phyloP scores from a whole-genome alignment of 2,113 vertebrate species.

The Bos indicus region DNA sequence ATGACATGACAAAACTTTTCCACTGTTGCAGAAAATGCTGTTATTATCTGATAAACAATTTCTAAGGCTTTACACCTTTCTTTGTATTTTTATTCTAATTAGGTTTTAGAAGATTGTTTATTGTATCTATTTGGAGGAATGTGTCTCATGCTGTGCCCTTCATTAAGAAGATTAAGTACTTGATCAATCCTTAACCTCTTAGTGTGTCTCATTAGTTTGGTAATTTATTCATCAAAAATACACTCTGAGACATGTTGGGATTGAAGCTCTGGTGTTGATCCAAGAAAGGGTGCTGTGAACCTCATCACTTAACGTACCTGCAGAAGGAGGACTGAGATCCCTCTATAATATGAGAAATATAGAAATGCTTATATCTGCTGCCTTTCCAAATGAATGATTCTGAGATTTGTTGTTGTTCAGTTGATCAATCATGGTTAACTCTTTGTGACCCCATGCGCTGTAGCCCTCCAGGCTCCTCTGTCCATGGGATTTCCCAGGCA shows the following conservation, averaged over 20 bases:
- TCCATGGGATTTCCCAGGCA: not conserved
- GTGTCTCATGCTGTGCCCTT: conserved; percentile 68
- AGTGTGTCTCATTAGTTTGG: conserved; percentile 65
- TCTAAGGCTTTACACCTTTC: conserved; percentile 8
- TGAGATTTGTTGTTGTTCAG: not conserved
- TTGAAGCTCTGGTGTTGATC: conserved; percentile 53
- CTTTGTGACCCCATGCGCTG: not conserved
- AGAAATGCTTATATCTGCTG: not conserved
- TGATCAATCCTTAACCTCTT: conserved; percentile 73
- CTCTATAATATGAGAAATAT: not conserved
- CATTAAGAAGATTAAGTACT: conserved; percentile 75
- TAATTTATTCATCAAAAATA: conserved; percentile 74
- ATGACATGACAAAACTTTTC: not conserved
- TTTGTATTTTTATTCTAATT: conserved; percentile 70
- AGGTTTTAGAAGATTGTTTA: conserved; percentile 63
- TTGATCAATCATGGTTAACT: not conserved
- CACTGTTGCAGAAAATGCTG: conserved; percentile 8
- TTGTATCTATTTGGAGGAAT: conserved; percentile 63
- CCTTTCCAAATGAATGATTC: conserved; percentile 5
- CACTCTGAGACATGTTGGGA: conserved; percentile 39
- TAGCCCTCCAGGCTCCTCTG: not conserved
- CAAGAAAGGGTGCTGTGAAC: conserved; percentile 47
- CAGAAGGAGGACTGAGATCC: not conserved
- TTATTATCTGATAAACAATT: conserved; percentile 6
- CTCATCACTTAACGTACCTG: conserved; percentile 1